Conservation (phyloP, 2,113 vertebrate species). For the Lasiurus cinereus region DNA sequence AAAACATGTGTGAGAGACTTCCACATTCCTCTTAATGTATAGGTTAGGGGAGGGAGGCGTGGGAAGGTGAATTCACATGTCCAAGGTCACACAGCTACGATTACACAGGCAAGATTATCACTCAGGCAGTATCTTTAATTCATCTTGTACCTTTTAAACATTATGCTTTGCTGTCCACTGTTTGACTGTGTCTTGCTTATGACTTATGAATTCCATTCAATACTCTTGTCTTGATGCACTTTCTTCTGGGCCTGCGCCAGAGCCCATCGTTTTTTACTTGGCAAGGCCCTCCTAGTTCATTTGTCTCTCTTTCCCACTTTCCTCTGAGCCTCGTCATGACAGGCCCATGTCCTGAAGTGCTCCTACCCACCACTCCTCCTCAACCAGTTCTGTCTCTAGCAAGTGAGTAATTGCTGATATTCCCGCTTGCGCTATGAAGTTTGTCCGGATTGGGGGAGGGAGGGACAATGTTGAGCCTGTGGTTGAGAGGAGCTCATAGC, state of each 20-base stretch:
- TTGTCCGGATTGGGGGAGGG: neutral
- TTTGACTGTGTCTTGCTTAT: neutral
- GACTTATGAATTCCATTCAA: neutral
- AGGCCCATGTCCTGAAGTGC: neutral
- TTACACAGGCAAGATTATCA: neutral
- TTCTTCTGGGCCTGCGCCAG: neutral
- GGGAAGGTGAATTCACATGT: neutral
- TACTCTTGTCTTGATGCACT: neutral
- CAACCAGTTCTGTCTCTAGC: neutral
- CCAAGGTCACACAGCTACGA: neutral
- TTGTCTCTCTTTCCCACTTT: neutral
- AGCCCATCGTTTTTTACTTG: neutral
- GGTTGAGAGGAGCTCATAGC: neutral
- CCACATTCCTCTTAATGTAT: neutral
- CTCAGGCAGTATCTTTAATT: neutral
- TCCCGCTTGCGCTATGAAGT: neutral
- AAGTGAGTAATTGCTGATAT: neutral
- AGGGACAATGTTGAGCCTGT: neutral
- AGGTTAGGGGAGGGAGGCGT: neutral
- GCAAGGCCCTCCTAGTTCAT: neutral
- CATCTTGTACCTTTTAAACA: neutral
- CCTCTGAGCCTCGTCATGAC: neutral
- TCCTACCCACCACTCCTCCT: neutral
- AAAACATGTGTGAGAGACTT: neutral
- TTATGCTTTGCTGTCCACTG: neutral